Conservation (phyloP, 2,888 invertebrate genomes). For the Syrista parreyssii region DNA sequence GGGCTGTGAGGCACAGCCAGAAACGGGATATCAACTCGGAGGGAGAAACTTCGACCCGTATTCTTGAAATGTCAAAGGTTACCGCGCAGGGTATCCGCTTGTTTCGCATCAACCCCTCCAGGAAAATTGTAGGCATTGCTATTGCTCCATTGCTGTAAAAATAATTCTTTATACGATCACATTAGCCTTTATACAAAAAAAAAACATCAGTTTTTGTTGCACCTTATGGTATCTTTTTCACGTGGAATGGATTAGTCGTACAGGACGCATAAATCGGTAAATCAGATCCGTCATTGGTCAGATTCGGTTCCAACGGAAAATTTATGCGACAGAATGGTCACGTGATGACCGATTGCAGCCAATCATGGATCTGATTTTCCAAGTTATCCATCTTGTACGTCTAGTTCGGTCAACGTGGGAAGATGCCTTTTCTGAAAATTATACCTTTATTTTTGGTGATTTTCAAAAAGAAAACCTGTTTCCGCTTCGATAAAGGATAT, state of each 20-base stretch:
- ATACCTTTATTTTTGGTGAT: not conserved
- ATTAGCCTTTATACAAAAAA: not conserved
- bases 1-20: not conserved
- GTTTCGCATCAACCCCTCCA: conserved; percentile 21
- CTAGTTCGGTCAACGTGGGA: too few relatives aligned
- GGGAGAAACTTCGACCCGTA: conserved; percentile 49
- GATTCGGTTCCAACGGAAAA: too few relatives aligned
- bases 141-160: conserved; percentile 14
- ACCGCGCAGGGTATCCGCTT: conserved; percentile 50
- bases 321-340: too few relatives aligned
- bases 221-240: too few relatives aligned
- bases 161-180: not conserved
- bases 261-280: too few relatives aligned
- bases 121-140: conserved; percentile 32
- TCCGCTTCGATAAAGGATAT: not conserved
- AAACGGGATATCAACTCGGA: conserved; percentile 5
- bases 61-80: conserved; percentile 59
- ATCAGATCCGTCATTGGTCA: too few relatives aligned
- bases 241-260: too few relatives aligned
- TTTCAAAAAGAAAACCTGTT: not conserved
- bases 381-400: too few relatives aligned
- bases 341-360: too few relatives aligned
- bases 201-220: not conserved
- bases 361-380: too few relatives aligned
- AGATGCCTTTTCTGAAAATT: too few relatives aligned